phyloP scores from a whole-genome alignment of 1,140 invertebrate genomes.

The Panagrolaimus sp. region DNA sequence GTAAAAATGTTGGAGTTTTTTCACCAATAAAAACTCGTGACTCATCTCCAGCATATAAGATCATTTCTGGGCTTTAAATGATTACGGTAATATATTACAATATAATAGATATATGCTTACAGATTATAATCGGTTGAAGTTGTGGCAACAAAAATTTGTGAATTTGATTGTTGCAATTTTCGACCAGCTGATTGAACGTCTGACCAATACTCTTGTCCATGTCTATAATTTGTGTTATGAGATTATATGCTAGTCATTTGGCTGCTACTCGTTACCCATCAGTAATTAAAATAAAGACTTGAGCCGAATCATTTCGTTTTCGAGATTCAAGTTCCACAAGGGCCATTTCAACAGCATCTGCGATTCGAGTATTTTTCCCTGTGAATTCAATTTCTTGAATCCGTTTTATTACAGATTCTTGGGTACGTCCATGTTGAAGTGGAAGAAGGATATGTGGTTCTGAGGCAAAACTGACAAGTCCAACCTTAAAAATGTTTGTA shows the following conservation, averaged over 20 bases:
- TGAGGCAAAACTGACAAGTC: slow-evolving; percentile 23
- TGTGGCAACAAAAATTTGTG: slow-evolving; percentile 25
- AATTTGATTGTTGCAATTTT: slow-evolving; percentile 18
- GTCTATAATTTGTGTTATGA: slow-evolving; percentile 16
- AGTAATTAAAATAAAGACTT: slow-evolving; percentile 20
- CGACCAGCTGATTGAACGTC: slow-evolving; percentile 38
- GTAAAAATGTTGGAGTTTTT: background rate
- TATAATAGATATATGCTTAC: too few species aligned
- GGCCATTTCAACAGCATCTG: slow-evolving; percentile 43
- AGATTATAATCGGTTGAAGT: slow-evolving; percentile 31
- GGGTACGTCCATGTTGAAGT: background rate
- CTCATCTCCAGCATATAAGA: slow-evolving; percentile 30
- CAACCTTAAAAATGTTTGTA: slow-evolving; percentile 1
- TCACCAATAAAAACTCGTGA: slow-evolving; percentile 30
- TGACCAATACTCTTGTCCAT: slow-evolving; percentile 46
- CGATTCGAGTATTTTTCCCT: slow-evolving; percentile 41
- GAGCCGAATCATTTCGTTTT: slow-evolving; percentile 31
- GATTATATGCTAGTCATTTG: background rate
- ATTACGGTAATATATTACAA: too few species aligned
- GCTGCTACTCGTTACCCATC: background rate
- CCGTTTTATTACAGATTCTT: slow-evolving; percentile 20
- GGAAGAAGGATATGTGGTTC: slow-evolving; percentile 19
- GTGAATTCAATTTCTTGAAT: slow-evolving; percentile 36
- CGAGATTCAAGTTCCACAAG: slow-evolving; percentile 30
- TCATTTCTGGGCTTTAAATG: slow-evolving; percentile 17